Evolutionary conservation across 2,888 invertebrate genomes (phyloP).

Genomic region (Eupithecia vulgata): DNA sequence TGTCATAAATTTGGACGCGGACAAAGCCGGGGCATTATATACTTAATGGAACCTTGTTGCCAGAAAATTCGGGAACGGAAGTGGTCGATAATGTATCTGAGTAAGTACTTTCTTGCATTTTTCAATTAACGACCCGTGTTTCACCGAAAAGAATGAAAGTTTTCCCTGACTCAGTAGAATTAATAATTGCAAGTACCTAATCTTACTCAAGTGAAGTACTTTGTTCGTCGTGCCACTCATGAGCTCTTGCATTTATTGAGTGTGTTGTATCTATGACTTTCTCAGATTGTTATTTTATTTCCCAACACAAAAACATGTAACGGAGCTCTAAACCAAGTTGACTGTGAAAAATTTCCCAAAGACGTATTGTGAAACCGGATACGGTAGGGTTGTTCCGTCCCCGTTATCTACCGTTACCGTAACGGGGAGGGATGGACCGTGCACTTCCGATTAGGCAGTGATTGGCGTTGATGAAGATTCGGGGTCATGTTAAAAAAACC

Average conservation of each 20-base stretch:
- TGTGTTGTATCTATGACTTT: neutral
- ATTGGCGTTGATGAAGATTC: slow-evolving; percentile 33
- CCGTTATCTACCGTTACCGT: slow-evolving; percentile 26
- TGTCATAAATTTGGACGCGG: neutral
- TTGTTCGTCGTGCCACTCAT: neutral
- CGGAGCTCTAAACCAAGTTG: slow-evolving; percentile 45
- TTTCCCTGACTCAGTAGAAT: neutral
- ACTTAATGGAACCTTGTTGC: slow-evolving; percentile 3
- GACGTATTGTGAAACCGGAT: slow-evolving; percentile 38
- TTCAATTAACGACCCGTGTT: slow-evolving; percentile 21
- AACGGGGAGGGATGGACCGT: slow-evolving; percentile 41
- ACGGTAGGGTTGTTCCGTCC: slow-evolving; percentile 29
- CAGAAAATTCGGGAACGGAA: slow-evolving; percentile 32
- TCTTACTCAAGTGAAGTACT: neutral
- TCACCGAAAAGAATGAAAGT: slow-evolving; percentile 7
- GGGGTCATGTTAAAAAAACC: slow-evolving; percentile 19
- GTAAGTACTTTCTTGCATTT: slow-evolving; percentile 5
- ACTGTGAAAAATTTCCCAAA: slow-evolving; percentile 45
- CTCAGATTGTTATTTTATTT: slow-evolving; percentile 3
- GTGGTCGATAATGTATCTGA: slow-evolving; percentile 11
- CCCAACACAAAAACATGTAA: slow-evolving; percentile 34
- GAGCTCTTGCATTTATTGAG: neutral
- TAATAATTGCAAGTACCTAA: neutral
- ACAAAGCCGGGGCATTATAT: neutral
- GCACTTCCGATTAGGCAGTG: slow-evolving; percentile 45